Percentiles rank a stretch among this genome's conserved stretches.
These are phyloP conservation scores for Helogale parvula DNA, from an alignment of 2,113 vertebrate genomes.

Conservation along the genomic window DNA sequence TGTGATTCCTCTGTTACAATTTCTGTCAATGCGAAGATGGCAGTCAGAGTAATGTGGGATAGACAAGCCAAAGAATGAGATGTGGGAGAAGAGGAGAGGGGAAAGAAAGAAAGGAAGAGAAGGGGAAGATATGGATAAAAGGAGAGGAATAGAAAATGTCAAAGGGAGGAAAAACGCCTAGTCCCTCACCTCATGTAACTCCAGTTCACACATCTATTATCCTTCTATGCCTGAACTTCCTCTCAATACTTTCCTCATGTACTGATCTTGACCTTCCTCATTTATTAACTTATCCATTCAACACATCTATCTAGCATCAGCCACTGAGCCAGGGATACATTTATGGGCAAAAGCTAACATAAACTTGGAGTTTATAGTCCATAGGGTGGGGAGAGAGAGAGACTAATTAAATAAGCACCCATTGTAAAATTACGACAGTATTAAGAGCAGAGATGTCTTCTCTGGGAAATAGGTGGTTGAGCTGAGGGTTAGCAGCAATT, in stretches of 20 bases:
- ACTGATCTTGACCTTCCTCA: background rate
- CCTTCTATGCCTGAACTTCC: background rate
- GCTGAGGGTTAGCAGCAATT: background rate
- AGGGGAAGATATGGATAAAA: background rate
- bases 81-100: background rate
- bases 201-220: background rate
- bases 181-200: background rate
- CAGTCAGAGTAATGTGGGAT: background rate
- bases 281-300: slow-evolving; percentile 2
- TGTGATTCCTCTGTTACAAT: background rate
- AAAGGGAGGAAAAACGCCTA: background rate
- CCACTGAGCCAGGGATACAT: background rate
- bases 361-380: background rate
- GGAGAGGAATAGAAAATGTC: background rate
- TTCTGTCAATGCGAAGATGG: background rate
- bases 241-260: background rate
- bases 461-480: background rate
- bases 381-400: background rate
- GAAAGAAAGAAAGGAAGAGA: background rate
- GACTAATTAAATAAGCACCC: background rate
- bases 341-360: background rate
- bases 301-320: background rate
- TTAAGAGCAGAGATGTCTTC: background rate
- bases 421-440: background rate
- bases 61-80: slow-evolving; percentile 10